A percentile compares a stretch with the other conserved stretches of the same genome.
Conservation (phyloP, 2,888 invertebrate species). For the Plutella xylostella region DNA sequence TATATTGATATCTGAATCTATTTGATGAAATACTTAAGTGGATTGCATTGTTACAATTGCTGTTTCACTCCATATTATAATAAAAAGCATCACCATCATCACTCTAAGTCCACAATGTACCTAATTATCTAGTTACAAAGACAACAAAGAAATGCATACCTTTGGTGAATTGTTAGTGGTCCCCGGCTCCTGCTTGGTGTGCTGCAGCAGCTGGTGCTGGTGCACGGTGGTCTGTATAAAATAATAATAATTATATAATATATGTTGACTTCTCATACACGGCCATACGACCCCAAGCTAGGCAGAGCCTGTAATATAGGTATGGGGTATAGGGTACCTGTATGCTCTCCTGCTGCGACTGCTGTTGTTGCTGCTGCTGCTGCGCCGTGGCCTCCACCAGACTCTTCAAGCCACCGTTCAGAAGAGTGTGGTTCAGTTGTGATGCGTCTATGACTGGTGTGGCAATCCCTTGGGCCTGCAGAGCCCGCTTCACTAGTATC, state of each 20-base stretch:
- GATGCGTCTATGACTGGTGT: slow-evolving; percentile 62
- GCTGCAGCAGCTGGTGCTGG: slow-evolving; percentile 57
- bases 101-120: background rate
- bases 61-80: background rate
- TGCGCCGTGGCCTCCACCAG: slow-evolving; percentile 40
- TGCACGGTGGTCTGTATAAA: slow-evolving; percentile 44
- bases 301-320: too few relatives aligned
- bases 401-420: slow-evolving; percentile 55
- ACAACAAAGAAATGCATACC: slow-evolving; percentile 38
- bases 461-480: slow-evolving; percentile 72
- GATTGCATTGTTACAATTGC: background rate
- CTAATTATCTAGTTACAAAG: background rate
- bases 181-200: slow-evolving; percentile 71
- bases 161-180: slow-evolving; percentile 69
- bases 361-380: slow-evolving; percentile 33
- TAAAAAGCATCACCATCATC: too few relatives aligned
- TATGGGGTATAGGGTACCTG: too few relatives aligned
- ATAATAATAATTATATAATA: too few relatives aligned
- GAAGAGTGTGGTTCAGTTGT: slow-evolving; percentile 52
- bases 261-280: too few relatives aligned
- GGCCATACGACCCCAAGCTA: too few relatives aligned
- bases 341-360: too few relatives aligned
- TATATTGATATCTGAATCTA: too few relatives aligned
- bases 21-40: background rate
- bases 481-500: slow-evolving; percentile 80